A percentile compares a stretch with the other conserved stretches of the same genome.
Conservation (phyloP, 2,888 invertebrate genomes). For the Drosophila prolongata region DNA sequence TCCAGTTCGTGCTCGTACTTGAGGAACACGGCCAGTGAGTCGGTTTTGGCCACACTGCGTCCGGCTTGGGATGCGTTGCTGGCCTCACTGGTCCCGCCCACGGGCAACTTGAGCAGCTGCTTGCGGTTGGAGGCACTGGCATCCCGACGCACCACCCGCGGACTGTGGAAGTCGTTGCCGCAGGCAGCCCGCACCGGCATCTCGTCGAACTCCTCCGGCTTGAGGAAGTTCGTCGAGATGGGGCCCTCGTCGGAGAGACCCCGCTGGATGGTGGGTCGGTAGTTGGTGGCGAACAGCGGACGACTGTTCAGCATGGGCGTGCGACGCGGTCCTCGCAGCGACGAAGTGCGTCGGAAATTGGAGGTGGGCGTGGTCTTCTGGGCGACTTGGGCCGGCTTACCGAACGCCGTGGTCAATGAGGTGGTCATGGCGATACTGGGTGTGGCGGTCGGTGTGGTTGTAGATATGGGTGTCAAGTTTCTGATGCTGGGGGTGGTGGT, state of each 20-base stretch:
- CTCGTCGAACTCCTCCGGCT: conserved; percentile 84
- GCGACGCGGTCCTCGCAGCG: conserved; percentile 82
- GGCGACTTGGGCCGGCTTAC: conserved; percentile 51
- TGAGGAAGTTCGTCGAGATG: conserved; percentile 83
- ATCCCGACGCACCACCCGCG: conserved; percentile 82
- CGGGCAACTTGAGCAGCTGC: conserved; percentile 69
- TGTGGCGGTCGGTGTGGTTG: conserved; percentile 38
- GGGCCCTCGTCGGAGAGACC: conserved; percentile 85
- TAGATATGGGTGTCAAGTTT: conserved; percentile 18
- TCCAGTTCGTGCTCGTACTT: conserved; percentile 84
- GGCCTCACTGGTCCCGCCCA: conserved; percentile 26
- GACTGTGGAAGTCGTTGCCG: conserved; percentile 83
- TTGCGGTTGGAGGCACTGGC: conserved; percentile 81
- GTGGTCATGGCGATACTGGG: conserved; percentile 65
- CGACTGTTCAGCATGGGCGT: conserved; percentile 78
- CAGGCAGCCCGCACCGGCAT: conserved; percentile 84
- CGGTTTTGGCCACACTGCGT: conserved; percentile 82
- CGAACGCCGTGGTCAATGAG: conserved; percentile 64
- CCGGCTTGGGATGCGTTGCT: conserved; percentile 15
- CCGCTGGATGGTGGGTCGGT: conserved; percentile 83
- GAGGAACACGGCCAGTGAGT: conserved; percentile 83
- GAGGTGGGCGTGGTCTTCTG: conserved; percentile 53
- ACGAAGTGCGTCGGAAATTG: conserved; percentile 83
- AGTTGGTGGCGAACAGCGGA: conserved; percentile 81
- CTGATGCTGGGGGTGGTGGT: neutral